phyloP scores from a whole-genome alignment of 2,797 vertebrate species.

The Coccyzus lansbergi region DNA sequence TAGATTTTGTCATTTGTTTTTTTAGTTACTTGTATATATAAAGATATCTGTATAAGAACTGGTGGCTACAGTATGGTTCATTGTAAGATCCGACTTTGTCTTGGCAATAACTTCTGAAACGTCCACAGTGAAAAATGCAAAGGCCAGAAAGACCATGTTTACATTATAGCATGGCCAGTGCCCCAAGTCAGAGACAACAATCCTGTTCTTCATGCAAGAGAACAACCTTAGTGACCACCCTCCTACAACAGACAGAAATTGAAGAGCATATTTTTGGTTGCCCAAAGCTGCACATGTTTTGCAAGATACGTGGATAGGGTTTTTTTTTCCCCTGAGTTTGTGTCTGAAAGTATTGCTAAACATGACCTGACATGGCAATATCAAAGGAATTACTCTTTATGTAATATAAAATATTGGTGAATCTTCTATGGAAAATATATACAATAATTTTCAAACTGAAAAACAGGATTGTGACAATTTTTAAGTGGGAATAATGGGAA shows the following conservation, averaged over 20 bases:
- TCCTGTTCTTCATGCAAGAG: not conserved
- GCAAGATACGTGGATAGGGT: rapidly evolving
- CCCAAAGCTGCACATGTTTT: not conserved
- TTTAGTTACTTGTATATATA: not conserved
- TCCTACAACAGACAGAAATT: not conserved
- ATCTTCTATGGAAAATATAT: not conserved
- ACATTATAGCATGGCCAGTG: not conserved
- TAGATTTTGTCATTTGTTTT: not conserved
- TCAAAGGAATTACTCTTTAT: not conserved
- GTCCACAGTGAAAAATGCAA: not conserved
- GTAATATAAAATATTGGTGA: not conserved
- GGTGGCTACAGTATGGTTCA: not conserved
- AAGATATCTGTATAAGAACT: not conserved
- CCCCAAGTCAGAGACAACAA: not conserved
- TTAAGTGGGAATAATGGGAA: not conserved
- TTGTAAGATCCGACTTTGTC: not conserved
- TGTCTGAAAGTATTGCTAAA: not conserved
- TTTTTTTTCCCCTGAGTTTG: not conserved
- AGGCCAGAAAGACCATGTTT: not conserved
- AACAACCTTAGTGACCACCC: not conserved
- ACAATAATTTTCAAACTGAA: not conserved
- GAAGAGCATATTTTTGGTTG: not conserved
- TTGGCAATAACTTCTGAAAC: not conserved
- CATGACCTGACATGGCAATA: not conserved
- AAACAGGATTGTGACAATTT: not conserved